A percentile compares a stretch with the other conserved stretches of the same genome.
phyloP scores from a whole-genome alignment of 2,113 vertebrate genomes.

The Conger conger region DNA sequence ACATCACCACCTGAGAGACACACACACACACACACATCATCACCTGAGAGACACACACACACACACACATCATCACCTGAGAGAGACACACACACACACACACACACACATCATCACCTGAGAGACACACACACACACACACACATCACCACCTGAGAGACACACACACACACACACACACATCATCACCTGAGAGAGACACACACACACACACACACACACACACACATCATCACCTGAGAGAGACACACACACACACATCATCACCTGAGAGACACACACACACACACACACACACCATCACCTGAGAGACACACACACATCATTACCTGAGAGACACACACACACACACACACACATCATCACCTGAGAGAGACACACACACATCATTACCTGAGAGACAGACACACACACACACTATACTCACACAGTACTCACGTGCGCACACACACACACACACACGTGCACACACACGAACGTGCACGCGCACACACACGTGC shows the following conservation, averaged over 20 bases:
- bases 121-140: not conserved
- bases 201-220: too few relatives aligned
- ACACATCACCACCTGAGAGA: slow-evolving; percentile 56
- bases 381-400: not conserved
- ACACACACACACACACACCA: too few relatives aligned
- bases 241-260: too few relatives aligned
- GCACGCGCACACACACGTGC: slow-evolving; percentile 53
- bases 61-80: slow-evolving; percentile 67
- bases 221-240: slow-evolving; percentile 56
- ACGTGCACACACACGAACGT: not conserved
- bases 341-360: too few relatives aligned
- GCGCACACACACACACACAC: not conserved
- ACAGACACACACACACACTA: not conserved
- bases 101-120: not conserved
- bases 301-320: slow-evolving; percentile 57
- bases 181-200: slow-evolving; percentile 59
- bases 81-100: not conserved
- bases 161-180: not conserved
- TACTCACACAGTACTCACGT: slow-evolving; percentile 63
- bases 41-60: not conserved
- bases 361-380: slow-evolving; percentile 56
- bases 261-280: too few relatives aligned
- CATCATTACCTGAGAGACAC: slow-evolving; percentile 55
- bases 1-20: not conserved
- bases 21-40: slow-evolving; percentile 8